Evolutionary conservation across 1,140 invertebrate genomes (phyloP), one percentile per base, ranked within the genome.

Genomic region (Babylonia areolata): DNA sequence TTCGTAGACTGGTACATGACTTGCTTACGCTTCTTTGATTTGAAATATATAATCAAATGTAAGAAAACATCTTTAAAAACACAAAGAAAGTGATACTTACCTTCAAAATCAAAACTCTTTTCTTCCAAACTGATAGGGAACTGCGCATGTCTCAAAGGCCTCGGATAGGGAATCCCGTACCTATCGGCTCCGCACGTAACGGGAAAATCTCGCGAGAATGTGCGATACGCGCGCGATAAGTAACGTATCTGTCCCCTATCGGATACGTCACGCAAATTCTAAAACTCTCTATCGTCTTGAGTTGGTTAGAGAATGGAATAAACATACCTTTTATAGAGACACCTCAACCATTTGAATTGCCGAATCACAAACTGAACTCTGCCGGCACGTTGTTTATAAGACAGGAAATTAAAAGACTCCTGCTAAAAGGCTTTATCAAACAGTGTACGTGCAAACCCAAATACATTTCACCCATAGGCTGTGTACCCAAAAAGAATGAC

Each of bases 11-110:
- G 54, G 54, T 58, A 58, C 54, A 58, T 58, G 54, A 58, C 54
- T 58, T 58, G 54, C 54, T 58, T 58, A 58, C 54, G 54, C 54
- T 58, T 58, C 54, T 58, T 58, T 58, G 54, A 58, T 58, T 15
- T 58, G 54, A 58, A 58, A 58, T 58, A 58, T 58, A 58, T 58
- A 58, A 58, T 58, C 54, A 58, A 58, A 58, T 58, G 54, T 58
- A 58, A 58, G 54, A 58, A 58, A 58, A 58, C 54, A 58, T 58
- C 54, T 58, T 58, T 58, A 58, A 58, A 58, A 58, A 58, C 54
- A 58, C 54, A 58, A 58, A 58, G 54, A 58, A 58, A 58, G 54
- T 58, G 54, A 58, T 58, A 58, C 54, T 58, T 58, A 58, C 54
- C 54, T 58, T 58, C 54, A 58, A 58, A 58, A 58, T 58, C 54